Evolutionary conservation across 2,888 invertebrate species (phyloP), one percentile per base, ranked within the genome.

Genomic region (Dicyrtomina minuta): DNA sequence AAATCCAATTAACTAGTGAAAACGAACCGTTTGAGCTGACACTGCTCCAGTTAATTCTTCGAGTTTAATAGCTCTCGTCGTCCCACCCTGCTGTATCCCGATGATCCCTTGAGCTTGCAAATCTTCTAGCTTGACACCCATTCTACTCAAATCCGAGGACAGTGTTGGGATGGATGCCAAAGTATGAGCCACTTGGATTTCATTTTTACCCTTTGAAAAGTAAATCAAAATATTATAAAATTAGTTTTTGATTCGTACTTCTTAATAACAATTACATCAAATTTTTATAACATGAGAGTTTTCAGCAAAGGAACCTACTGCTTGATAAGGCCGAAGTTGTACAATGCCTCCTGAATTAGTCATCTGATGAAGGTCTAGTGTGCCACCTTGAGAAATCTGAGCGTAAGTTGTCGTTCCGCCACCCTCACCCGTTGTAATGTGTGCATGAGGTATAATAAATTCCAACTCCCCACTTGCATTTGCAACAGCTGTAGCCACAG

Each of bases 91-190:
- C 55, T 72, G 72, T 41, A 75, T 73, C 10, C 75, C 74, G 20
- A 77, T 74, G 5, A 77, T 60, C 41, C 74, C 74, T 49, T 74
- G 75, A 17, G 68, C 74, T 49, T 77, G 77, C 15, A 77, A 70
- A 64, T 77, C 77, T 49, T 77, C 77, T 15, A 77, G 33, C 62
- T 77, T 77, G 13, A 77, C 65, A n/a, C 77, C 77, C 2, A 77
- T 55, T 17, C 76, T 56, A 53, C 72, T 72, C 17, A 77, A 68
- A n/a, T 77, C 75, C 12, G 75, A 69, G 2, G 77, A 73, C 46
- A 77, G 65, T 17, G 69, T 49, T 22, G 75, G 77, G 61, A 77
- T 72, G n/a, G 77, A 74, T 1, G 76, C 72, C 15, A 77, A 53
- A 13, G 77, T 72, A 39, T 77, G 77, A 24, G 74, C 75, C 6